A percentile compares a stretch with the other conserved stretches of the same genome.
Evolutionary conservation across 2,113 vertebrate species (phyloP).

Genomic region (Syngnathus typhle): DNA sequence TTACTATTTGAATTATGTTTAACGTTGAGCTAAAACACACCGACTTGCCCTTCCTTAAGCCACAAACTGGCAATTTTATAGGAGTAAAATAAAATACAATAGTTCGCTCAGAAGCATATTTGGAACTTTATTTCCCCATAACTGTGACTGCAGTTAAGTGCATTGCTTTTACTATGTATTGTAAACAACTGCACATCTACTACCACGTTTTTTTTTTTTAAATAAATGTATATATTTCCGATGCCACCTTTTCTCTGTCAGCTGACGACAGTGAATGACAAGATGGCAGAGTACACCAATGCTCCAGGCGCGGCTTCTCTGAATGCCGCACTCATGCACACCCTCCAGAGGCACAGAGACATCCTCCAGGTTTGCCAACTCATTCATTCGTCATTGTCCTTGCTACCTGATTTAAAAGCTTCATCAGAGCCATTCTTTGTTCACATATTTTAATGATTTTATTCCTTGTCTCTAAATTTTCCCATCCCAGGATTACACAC

Average conservation of each 20-base stretch:
- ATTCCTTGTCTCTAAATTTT: not conserved
- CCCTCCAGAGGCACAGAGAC: conserved; percentile 92
- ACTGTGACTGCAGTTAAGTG: not conserved
- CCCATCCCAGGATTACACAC: conserved; percentile 86
- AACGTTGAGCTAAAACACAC: no score
- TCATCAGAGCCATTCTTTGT: not conserved
- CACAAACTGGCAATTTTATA: no score
- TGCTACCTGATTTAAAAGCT: not conserved
- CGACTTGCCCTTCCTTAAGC: no score
- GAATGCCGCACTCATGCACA: conserved; percentile 94
- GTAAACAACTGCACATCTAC: not conserved
- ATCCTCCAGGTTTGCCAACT: conserved; percentile 81
- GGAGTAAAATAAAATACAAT: no score
- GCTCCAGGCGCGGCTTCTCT: conserved; percentile 83
- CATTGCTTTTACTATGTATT: not conserved
- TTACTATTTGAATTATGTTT: no score
- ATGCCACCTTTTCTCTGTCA: conserved; percentile 35
- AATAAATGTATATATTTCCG: not conserved
- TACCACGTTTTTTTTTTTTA: not conserved
- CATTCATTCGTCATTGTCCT: not conserved
- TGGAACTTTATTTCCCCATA: no score
- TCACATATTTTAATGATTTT: not conserved
- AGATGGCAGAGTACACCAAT: conserved; percentile 93
- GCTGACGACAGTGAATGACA: conserved; percentile 93
- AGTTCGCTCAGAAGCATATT: no score